A percentile compares a stretch with the other conserved stretches of the same genome.
phyloP scores from a whole-genome alignment of 2,113 vertebrate genomes.

The Dinomys branickii region DNA sequence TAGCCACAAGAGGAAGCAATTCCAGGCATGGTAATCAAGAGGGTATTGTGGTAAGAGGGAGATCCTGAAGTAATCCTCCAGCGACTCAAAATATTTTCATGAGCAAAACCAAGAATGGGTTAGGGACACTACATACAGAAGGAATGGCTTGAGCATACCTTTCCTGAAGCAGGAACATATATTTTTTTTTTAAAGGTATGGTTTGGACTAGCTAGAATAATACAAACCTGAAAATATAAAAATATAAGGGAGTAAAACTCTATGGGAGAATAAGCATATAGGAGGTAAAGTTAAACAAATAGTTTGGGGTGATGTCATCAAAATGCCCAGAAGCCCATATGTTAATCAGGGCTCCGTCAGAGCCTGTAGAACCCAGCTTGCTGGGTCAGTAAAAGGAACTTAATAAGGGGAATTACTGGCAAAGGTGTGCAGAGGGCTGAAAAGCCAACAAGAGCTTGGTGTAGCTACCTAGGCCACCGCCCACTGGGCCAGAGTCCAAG shows the following conservation, averaged over 20 bases:
- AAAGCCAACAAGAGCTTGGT: background rate
- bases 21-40: background rate
- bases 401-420: background rate
- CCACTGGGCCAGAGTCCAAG: background rate
- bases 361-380: background rate
- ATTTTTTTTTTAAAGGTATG: background rate
- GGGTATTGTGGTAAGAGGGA: background rate
- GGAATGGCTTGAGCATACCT: background rate
- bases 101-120: background rate
- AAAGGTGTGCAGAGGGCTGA: background rate
- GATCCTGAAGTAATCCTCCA: background rate
- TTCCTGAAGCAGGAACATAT: background rate
- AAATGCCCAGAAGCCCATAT: background rate
- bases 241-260: background rate
- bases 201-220: background rate
- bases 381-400: background rate
- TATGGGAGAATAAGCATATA: background rate
- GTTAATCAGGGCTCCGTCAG: background rate
- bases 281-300: background rate
- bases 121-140: background rate
- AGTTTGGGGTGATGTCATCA: background rate
- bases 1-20: background rate
- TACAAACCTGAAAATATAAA: background rate
- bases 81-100: constrained; percentile 1
- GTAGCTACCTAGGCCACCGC: background rate